phyloP scores from a whole-genome alignment of 2,888 invertebrate genomes.

The Erebia palarica region DNA sequence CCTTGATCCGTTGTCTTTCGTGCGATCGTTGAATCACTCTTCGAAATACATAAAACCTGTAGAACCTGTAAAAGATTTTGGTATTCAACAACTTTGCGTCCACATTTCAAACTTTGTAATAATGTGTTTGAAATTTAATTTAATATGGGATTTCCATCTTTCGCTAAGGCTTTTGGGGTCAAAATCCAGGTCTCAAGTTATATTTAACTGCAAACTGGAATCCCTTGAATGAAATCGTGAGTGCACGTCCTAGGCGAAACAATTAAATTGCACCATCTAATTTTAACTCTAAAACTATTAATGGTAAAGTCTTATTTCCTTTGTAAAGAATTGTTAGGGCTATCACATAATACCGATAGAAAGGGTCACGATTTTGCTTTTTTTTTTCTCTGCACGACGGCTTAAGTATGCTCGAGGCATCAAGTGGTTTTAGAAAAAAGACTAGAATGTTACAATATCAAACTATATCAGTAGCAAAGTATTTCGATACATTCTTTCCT shows the following conservation, averaged over 20 bases:
- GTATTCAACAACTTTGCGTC: too few relatives aligned
- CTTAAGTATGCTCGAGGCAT: constrained; percentile 33
- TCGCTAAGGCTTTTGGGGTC: constrained; percentile 27
- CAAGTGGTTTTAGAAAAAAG: constrained; percentile 29
- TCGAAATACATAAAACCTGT: too few relatives aligned
- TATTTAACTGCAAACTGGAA: constrained; percentile 46
- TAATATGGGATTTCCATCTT: background rate
- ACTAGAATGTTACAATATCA: constrained; percentile 17
- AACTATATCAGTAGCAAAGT: background rate
- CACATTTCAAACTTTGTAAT: background rate
- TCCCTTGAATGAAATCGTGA: constrained; percentile 51
- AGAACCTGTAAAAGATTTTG: too few relatives aligned
- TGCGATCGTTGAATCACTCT: too few relatives aligned
- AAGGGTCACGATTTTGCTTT: constrained; percentile 36
- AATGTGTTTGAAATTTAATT: background rate
- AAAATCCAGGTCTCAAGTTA: constrained; percentile 37
- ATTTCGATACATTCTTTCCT: too few relatives aligned
- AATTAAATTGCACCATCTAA: constrained; percentile 25
- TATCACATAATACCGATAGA: constrained; percentile 37
- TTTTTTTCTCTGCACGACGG: constrained; percentile 33
- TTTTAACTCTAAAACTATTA: constrained; percentile 5
- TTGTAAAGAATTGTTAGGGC: constrained; percentile 29
- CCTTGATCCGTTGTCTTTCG: too few relatives aligned
- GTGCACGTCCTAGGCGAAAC: constrained; percentile 42
- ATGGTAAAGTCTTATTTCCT: background rate